These are phyloP conservation scores for Ryuthela nishihirai DNA, from an alignment of 2,888 invertebrate species.

Conservation along the genomic window DNA sequence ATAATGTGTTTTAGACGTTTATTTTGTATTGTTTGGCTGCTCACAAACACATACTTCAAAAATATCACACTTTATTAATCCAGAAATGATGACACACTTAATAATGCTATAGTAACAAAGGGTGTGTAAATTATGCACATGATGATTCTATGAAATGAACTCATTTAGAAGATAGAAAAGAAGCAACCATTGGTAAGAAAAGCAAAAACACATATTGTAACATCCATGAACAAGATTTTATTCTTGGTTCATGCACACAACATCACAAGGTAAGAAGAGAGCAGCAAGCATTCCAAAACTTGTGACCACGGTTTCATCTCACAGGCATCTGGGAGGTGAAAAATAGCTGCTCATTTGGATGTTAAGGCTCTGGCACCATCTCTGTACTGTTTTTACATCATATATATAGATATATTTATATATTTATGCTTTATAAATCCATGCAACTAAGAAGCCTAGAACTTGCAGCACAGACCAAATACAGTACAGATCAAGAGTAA, in stretches of 20 bases:
- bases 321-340: conserved; percentile 26
- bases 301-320: conserved; percentile 27
- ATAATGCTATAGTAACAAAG: no score
- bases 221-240: conserved; percentile 38
- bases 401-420: conserved; percentile 35
- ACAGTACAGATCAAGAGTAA: conserved; percentile 24
- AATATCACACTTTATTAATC: no score
- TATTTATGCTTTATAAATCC: conserved; percentile 33
- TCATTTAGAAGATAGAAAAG: no score
- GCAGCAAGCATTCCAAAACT: conserved; percentile 35
- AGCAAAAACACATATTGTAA: conserved; percentile 1
- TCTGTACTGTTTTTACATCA: conserved; percentile 28
- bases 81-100: no score
- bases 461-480: conserved; percentile 32
- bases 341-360: conserved; percentile 35
- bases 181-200: not conserved
- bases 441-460: conserved; percentile 36
- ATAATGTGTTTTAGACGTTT: no score
- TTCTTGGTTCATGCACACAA: conserved; percentile 39
- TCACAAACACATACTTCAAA: no score
- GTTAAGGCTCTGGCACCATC: conserved; percentile 26
- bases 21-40: no score
- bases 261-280: conserved; percentile 38
- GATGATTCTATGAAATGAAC: no score
- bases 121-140: no score